Conservation (phyloP, 2,797 vertebrate genomes). For the Xenentodon cancila region DNA sequence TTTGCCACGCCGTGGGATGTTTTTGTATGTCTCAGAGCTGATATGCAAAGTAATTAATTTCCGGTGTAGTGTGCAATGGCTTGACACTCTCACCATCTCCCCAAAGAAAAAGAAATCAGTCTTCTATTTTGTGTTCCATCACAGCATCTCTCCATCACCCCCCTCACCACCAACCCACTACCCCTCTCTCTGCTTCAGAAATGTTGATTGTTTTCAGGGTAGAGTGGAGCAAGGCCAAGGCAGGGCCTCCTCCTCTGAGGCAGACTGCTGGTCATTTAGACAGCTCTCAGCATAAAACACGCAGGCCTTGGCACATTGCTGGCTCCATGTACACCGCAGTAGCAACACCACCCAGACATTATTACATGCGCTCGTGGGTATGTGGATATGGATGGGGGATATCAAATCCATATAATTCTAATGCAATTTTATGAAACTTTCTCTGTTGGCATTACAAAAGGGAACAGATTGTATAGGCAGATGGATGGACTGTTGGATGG, state of each 20-base stretch:
- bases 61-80: constrained; percentile 34
- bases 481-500: constrained; percentile 3
- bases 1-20: constrained; percentile 29
- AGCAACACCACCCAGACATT: constrained; percentile 64
- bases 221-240: constrained; percentile 57
- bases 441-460: too few species aligned
- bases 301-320: constrained; percentile 55
- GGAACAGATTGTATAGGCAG: not conserved
- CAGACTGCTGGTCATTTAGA: constrained; percentile 50
- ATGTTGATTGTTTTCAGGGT: constrained; percentile 50
- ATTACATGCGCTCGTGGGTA: constrained; percentile 49
- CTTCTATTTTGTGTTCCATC: constrained; percentile 18
- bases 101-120: constrained; percentile 18
- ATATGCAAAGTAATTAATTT: constrained; percentile 64
- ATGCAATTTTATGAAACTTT: too few species aligned
- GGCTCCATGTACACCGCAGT: constrained; percentile 55
- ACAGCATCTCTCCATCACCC: constrained; percentile 18
- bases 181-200: constrained; percentile 30
- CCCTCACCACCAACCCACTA: constrained; percentile 7
- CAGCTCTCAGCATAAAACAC: constrained; percentile 59
- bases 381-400: constrained; percentile 13
- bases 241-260: constrained; percentile 54
- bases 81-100: constrained; percentile 35
- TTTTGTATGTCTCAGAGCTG: constrained; percentile 28
- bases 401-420: too few species aligned